phyloP scores from a whole-genome alignment of 2,113 vertebrate genomes.

The Nothocercus julius region DNA sequence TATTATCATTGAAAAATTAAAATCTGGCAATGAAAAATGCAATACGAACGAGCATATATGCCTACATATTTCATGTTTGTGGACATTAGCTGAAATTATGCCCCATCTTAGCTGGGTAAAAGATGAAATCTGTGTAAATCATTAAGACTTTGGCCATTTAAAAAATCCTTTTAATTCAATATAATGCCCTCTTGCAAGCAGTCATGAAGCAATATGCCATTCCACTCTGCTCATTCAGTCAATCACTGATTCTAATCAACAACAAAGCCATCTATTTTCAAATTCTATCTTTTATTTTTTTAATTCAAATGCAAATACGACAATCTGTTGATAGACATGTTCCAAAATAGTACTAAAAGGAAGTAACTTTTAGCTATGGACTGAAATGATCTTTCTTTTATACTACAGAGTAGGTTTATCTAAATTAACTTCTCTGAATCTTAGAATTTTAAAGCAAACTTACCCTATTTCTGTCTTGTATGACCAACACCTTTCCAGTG shows the following conservation, averaged over 20 bases:
- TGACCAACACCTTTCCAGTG: conserved; percentile 89
- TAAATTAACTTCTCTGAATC: not conserved
- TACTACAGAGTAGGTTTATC: not conserved
- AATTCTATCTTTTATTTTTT: not conserved
- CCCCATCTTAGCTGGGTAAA: not conserved
- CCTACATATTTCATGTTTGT: not conserved
- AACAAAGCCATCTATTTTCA: not conserved
- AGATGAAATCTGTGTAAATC: not conserved
- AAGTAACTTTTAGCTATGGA: not conserved
- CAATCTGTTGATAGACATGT: not conserved
- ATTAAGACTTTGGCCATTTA: not conserved
- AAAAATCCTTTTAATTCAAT: not conserved
- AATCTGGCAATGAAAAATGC: not conserved
- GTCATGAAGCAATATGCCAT: not conserved
- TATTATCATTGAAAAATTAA: not conserved
- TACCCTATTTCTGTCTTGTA: conserved; percentile 95
- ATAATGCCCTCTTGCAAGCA: not conserved
- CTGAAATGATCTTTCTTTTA: not conserved
- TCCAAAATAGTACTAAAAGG: not conserved
- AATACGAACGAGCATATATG: too few relatives aligned
- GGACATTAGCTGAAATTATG: not conserved
- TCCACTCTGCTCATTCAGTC: not conserved
- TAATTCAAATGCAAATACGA: not conserved
- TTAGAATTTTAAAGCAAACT: conserved; percentile 25
- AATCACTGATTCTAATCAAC: not conserved